These are phyloP conservation scores for Cebidichthys violaceus DNA, from an alignment of 2,113 vertebrate genomes.

Conservation along the genomic window DNA sequence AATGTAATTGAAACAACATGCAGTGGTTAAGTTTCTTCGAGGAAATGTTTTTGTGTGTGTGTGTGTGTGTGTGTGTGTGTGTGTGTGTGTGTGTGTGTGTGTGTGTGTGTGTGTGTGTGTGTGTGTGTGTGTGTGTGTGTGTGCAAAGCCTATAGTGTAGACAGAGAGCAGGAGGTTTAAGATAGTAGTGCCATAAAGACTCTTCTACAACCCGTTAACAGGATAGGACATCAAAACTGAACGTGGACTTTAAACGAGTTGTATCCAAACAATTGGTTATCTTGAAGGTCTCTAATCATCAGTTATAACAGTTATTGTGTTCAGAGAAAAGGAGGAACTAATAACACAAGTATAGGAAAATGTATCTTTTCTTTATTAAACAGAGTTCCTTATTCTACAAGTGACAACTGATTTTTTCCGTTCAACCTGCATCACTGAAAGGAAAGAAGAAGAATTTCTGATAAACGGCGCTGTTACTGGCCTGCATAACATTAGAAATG, in stretches of 20 bases:
- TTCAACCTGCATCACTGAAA: neutral
- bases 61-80: no score
- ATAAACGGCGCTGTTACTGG: neutral
- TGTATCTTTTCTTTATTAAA: neutral
- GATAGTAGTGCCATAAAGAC: constrained; percentile 10
- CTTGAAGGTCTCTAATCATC: neutral
- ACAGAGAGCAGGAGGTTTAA: neutral
- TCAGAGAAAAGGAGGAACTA: constrained; percentile 3
- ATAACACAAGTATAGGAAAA: neutral
- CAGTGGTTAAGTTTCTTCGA: constrained; percentile 16
- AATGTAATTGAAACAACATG: constrained; percentile 50
- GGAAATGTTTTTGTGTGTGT: neutral
- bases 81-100: no score
- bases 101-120: no score
- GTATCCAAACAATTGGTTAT: constrained; percentile 1
- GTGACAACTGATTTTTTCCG: neutral
- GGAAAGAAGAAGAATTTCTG: neutral
- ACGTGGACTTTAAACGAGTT: neutral
- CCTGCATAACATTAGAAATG: constrained; percentile 7
- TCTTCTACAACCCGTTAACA: neutral
- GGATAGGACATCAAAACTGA: constrained; percentile 8
- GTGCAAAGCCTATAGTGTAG: neutral
- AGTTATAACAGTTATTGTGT: neutral
- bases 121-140: neutral
- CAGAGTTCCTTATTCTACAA: neutral